Evolutionary conservation across 1,140 invertebrate species (phyloP).

Genomic region (Trichonephila inaurata): DNA sequence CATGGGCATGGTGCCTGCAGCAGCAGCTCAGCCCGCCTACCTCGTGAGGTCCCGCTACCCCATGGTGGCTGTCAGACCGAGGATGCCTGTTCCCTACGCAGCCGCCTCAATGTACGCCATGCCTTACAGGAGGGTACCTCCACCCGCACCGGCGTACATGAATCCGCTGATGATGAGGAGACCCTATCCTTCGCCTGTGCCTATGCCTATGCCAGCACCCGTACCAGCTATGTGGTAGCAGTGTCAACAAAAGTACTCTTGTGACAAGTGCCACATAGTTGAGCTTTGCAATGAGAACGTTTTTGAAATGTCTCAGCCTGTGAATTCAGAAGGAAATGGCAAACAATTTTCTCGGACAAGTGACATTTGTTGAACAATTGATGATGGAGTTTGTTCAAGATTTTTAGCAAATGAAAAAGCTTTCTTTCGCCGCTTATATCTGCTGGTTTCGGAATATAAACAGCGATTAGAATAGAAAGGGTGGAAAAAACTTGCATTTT

Average conservation of each 20-base stretch:
- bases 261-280: constrained; percentile 2
- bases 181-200: constrained; percentile 12
- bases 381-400: not conserved
- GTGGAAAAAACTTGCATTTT: not conserved
- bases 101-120: constrained; percentile 24
- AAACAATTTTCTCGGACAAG: not conserved
- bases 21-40: constrained; percentile 33
- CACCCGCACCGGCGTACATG: not conserved
- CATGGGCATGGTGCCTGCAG: not conserved
- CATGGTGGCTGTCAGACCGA: not conserved
- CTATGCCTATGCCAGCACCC: not conserved
- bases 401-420: not conserved
- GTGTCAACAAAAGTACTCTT: not conserved
- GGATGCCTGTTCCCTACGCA: not conserved
- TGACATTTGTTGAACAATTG: not conserved
- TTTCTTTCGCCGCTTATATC: not conserved
- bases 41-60: constrained; percentile 8
- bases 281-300: not conserved
- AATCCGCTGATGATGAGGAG: constrained; percentile 57
- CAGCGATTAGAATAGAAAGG: not conserved
- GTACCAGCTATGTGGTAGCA: constrained; percentile 20
- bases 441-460: constrained; percentile 21
- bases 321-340: not conserved
- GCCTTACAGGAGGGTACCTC: constrained; percentile 39
- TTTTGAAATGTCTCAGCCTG: not conserved